Evolutionary conservation across 2,888 invertebrate genomes (phyloP).

Genomic region (Endotricha flammealis): DNA sequence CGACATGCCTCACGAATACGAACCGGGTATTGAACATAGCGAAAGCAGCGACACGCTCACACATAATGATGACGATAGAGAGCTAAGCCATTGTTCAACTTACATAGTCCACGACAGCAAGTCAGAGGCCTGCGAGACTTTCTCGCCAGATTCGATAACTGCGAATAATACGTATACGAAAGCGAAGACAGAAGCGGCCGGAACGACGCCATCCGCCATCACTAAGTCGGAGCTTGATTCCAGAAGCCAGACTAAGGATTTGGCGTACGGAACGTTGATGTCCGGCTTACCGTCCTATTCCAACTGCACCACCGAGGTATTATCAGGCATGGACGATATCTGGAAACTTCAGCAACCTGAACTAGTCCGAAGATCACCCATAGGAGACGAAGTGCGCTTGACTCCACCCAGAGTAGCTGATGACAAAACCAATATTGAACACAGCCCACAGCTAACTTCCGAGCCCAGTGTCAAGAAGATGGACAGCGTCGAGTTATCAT

Average conservation of each 20-base stretch:
- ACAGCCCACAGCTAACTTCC: constrained; percentile 36
- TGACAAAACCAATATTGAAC: constrained; percentile 17
- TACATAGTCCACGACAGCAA: constrained; percentile 65
- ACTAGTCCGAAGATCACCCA: constrained; percentile 50
- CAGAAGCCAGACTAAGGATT: constrained; percentile 56
- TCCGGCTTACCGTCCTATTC: constrained; percentile 60
- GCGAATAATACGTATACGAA: constrained; percentile 65
- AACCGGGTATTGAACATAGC: constrained; percentile 43
- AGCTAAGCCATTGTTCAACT: constrained; percentile 57
- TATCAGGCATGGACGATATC: constrained; percentile 45
- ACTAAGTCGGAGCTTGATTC: constrained; percentile 57
- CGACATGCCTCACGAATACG: constrained; percentile 43
- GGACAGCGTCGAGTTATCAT: constrained; percentile 63
- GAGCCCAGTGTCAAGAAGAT: constrained; percentile 50
- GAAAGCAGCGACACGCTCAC: constrained; percentile 63
- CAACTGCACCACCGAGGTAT: constrained; percentile 57
- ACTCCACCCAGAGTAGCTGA: constrained; percentile 38
- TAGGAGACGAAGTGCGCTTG: constrained; percentile 31
- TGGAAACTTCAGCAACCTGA: constrained; percentile 62
- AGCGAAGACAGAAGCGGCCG: constrained; percentile 45
- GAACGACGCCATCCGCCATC: constrained; percentile 39
- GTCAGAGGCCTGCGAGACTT: constrained; percentile 57
- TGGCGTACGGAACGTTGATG: constrained; percentile 60
- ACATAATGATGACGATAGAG: constrained; percentile 59
- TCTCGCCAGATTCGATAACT: constrained; percentile 66